Evolutionary conservation across 2,797 vertebrate genomes (phyloP), one percentile per base, ranked within the genome.

Genomic region (Nasua narica): DNA sequence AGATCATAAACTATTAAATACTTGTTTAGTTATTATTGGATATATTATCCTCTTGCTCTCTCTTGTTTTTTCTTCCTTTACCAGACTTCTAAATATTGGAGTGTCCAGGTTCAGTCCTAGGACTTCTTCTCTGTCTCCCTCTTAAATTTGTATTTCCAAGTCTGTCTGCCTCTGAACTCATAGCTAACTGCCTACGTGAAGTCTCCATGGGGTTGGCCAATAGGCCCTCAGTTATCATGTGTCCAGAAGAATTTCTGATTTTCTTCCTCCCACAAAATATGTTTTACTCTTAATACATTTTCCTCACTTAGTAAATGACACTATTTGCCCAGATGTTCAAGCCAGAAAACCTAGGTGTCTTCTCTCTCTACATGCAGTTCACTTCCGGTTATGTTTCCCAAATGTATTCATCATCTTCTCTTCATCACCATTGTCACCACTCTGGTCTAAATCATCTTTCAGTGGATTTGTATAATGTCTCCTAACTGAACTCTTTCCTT

Each of bases 1-100:
- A 88, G 52, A 37, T 87, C 40, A 91, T 83, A 69, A 95, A 79
- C 37, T 78, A 52, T 92, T 96, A 94, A 87, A 69, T 87, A 79
- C 62, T 92, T n/a, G 7, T 83, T 74, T 93, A 93, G 37, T 90
- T 78, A 79, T 91, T 89, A 62, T 29, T 91, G 40, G n/a, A 19
- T 62, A 18, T 82, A 77, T 76, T 94, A 82, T 90, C 85, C 32
- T 85, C 19, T 85, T 19, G 50, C 29, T 91, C 21, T 86, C 11
- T 46, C 27, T 43, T 69, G 56, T 9, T 32, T 87, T 89, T 92
- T 82, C 37, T 54, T 76, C 12, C 25, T 79, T 54, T 91, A 43
- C 46, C 43, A 88, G 32, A 85, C 8, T 76, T 74, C 5, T 69
- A 62, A 76, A 62, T 54, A 27, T 29, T 43, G 25, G 58, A 77